These are phyloP conservation scores for Grus americana DNA, from an alignment of 2,113 vertebrate genomes.

Conservation along the genomic window DNA sequence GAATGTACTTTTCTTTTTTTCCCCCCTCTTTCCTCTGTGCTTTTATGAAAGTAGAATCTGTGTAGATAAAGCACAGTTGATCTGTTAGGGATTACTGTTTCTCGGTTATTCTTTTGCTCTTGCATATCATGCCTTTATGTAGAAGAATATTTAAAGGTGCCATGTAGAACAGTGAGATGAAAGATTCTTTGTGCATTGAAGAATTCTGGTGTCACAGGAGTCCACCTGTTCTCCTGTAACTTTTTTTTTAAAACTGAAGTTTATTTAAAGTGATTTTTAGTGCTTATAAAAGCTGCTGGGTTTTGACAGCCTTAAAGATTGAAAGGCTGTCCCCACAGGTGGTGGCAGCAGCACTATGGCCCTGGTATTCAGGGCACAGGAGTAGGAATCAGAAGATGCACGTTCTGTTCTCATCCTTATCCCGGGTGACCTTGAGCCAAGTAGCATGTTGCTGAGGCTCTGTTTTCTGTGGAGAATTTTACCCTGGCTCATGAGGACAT, in stretches of 20 bases:
- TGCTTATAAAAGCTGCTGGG: slow-evolving; percentile 21
- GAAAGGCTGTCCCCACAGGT: slow-evolving; percentile 58
- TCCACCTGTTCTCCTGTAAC: slow-evolving; percentile 56
- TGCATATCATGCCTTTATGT: slow-evolving; percentile 63
- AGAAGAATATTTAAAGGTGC: slow-evolving; percentile 68
- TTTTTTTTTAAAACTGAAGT: slow-evolving; percentile 3
- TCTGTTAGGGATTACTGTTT: slow-evolving; percentile 70
- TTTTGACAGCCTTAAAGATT: slow-evolving; percentile 42
- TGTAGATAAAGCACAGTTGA: slow-evolving; percentile 69
- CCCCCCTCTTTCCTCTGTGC: neutral
- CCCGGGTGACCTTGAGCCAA: slow-evolving; percentile 27
- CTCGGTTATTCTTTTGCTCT: slow-evolving; percentile 66
- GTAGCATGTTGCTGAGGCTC: neutral
- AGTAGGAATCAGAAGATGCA: slow-evolving; percentile 17
- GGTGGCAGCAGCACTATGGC: slow-evolving; percentile 9
- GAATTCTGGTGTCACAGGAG: slow-evolving; percentile 53
- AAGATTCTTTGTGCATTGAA: slow-evolving; percentile 61
- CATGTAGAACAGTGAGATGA: slow-evolving; percentile 47
- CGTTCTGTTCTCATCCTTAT: neutral
- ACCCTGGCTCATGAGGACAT: neutral
- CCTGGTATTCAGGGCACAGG: slow-evolving; percentile 42
- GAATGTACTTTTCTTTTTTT: slow-evolving; percentile 15
- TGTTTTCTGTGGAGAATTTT: neutral
- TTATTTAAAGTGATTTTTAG: slow-evolving; percentile 60
- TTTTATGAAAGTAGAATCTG: slow-evolving; percentile 63